Base-by-base conservation (phyloP, 1,140 invertebrate species). In the Zaprionus kolodkinae region DNA sequence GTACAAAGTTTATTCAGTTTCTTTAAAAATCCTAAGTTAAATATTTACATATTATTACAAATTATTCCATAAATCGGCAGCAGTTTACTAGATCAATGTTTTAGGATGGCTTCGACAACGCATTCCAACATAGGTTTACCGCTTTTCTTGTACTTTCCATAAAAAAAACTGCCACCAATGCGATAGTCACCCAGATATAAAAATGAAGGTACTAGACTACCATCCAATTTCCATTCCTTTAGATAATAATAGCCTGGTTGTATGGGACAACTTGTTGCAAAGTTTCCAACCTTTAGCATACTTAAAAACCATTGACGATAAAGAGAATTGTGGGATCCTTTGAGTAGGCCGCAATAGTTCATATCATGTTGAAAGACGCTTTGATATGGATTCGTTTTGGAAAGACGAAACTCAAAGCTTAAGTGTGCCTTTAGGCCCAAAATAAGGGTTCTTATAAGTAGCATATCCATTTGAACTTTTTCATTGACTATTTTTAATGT, bases 151-250 rank as follows among this genome's bases (percentile, higher is more conserved):
- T 72, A 72, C 35, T 71, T 67, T 17, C 85, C 84, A 55, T 85
- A 89, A 25, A 70, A 84, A 30, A 88, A 75, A 11, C 45, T 56
- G 33, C 57, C 81, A 5, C 38, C 35, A 12, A 89, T 81, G 0
- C 78, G 80, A 75, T 91, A 91, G 65, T 91, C 90, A 1, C 90
- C 90, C 2, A 91, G 9, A 33, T 91, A 87, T 0, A 91, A 40
- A 60, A 89, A 91, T 2, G 80, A 79, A 0, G 90, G 90, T 17
- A 91, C 57, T 6, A 78, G 54, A 21, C 40, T 62, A 1, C 63
- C 69, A 43, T 79, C 78, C 25, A 87, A 65, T 10, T 64, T 66
- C 85, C 85, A 91, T 10, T 62, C 74, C 1, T 79, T 64, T 4
- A 91, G 7, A 40, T 89, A 91, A 10, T 89, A 91, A 55, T 81